Conservation (phyloP, 30 jellyfish, hydroid and myxozoan species). For the Mastigias papua region DNA sequence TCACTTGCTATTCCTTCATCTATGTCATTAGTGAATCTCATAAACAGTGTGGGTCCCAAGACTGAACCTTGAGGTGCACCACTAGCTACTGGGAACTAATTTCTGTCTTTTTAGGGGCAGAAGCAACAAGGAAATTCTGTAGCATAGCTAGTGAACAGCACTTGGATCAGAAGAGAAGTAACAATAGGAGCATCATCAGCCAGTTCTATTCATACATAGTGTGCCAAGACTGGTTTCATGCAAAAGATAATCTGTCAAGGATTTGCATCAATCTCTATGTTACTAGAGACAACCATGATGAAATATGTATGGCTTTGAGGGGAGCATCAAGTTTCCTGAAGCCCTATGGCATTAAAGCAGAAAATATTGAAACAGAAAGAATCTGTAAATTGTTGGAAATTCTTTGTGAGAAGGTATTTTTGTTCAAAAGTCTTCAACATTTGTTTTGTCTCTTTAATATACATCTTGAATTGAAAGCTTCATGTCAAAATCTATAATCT, state of each 20-base stretch:
- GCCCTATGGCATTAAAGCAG: conserved; percentile 46
- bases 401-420: conserved; percentile 1
- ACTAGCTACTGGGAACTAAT: background rate
- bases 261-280: conserved; percentile 8
- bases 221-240: background rate
- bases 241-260: background rate
- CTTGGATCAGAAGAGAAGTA: background rate
- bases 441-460: too few species aligned
- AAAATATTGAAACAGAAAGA: conserved; percentile 6
- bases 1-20: background rate
- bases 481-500: too few species aligned
- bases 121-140: conserved; percentile 7
- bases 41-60: background rate
- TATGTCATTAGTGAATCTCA: background rate
- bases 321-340: background rate
- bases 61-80: background rate
- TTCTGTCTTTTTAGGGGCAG: background rate
- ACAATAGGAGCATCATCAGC: background rate
- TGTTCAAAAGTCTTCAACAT: too few species aligned
- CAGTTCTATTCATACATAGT: background rate
- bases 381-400: background rate
- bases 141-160: background rate
- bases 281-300: conserved; percentile 15
- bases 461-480: too few species aligned
- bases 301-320: background rate